These are phyloP conservation scores for Venusia cambrica DNA, from an alignment of 2,888 invertebrate species.

Conservation along the genomic window DNA sequence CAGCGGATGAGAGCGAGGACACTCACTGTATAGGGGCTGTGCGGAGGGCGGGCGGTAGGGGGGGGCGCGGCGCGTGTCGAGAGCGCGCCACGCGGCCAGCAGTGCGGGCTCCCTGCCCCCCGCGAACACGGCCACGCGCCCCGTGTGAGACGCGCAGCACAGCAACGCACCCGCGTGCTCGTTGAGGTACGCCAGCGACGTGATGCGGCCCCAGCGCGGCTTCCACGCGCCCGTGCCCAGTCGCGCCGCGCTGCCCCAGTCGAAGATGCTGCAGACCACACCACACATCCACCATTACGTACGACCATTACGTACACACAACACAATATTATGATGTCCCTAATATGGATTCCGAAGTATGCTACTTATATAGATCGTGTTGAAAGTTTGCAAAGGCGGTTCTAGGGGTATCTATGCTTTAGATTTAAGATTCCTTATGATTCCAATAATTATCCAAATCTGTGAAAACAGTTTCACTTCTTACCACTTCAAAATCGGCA, in stretches of 20 bases:
- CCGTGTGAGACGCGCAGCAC: slow-evolving; percentile 89
- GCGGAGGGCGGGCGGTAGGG: slow-evolving; percentile 69
- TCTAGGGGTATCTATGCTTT: no score
- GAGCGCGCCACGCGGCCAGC: slow-evolving; percentile 90
- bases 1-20: no score
- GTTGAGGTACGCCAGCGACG: slow-evolving; percentile 91
- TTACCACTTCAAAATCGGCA: no score
- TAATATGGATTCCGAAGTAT: no score
- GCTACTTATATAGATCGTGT: no score
- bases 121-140: slow-evolving; percentile 87
- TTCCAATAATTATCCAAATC: no score
- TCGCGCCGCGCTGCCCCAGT: slow-evolving; percentile 89
- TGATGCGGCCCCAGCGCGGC: slow-evolving; percentile 83
- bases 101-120: slow-evolving; percentile 91
- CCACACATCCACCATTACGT: no score
- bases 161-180: slow-evolving; percentile 90
- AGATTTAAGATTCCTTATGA: no score
- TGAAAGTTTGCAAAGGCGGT: no score
- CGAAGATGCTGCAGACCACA: slow-evolving; percentile 89
- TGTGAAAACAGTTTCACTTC: no score
- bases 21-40: slow-evolving; percentile 67
- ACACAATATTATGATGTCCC: no score
- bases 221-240: slow-evolving; percentile 82
- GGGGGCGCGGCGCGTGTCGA: slow-evolving; percentile 80
- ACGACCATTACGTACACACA: no score